Evolutionary conservation across 2,888 invertebrate genomes (phyloP).

Genomic region (Rhorus exstirpatorius): DNA sequence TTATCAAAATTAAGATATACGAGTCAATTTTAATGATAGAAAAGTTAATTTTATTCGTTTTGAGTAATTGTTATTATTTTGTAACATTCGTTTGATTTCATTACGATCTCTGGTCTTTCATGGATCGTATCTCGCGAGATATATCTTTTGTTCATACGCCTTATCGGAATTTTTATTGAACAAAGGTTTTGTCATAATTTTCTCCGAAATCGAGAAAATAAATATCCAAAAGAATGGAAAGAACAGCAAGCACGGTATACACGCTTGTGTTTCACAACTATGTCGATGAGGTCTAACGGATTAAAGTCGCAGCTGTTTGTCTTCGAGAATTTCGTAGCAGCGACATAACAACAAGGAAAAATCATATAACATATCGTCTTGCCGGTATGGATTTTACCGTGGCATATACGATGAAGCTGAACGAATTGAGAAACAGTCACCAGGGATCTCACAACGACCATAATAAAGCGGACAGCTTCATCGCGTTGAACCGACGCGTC

Average conservation of each 20-base stretch:
- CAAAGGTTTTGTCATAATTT: background rate
- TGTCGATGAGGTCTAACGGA: background rate
- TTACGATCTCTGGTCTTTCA: too few species aligned
- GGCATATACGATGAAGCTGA: background rate
- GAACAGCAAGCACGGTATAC: too few species aligned
- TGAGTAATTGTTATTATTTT: too few species aligned
- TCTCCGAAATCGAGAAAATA: background rate
- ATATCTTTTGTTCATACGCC: too few species aligned
- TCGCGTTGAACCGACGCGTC: background rate
- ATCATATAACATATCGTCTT: background rate
- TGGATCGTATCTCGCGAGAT: too few species aligned
- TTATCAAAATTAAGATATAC: too few species aligned
- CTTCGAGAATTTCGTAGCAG: background rate
- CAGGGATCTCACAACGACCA: background rate
- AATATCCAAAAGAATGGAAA: too few species aligned
- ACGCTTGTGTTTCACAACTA: too few species aligned
- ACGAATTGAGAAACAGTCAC: background rate
- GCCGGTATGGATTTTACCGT: background rate
- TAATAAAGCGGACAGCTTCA: constrained; percentile 3
- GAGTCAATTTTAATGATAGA: too few species aligned
- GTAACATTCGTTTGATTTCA: background rate
- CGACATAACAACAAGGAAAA: background rate
- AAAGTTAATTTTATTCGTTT: background rate
- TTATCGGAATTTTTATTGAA: too few species aligned
- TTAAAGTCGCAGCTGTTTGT: background rate